Conservation (phyloP, 2,113 vertebrate genomes). For the Pseudorectes ferrugineus region DNA sequence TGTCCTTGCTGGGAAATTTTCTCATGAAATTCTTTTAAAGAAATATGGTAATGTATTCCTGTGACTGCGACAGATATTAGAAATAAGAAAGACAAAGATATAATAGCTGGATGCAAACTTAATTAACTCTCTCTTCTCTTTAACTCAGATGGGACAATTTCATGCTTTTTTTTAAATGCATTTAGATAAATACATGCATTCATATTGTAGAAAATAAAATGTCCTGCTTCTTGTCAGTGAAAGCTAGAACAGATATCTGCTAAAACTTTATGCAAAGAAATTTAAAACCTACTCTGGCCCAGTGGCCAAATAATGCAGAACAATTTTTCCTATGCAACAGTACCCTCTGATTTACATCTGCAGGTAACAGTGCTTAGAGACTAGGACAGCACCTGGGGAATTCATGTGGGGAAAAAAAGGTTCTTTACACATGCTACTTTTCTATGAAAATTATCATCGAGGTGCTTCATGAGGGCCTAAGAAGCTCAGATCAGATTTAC, state of each 20-base stretch:
- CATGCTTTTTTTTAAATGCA: neutral
- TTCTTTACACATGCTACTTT: neutral
- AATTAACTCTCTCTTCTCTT: accelerated
- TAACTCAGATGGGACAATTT: neutral
- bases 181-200: neutral
- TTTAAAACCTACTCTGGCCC: neutral
- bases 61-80: neutral
- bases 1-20: neutral
- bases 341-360: neutral
- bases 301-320: neutral
- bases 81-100: neutral
- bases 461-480: neutral
- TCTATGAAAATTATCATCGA: neutral
- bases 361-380: neutral
- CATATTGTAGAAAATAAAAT: neutral
- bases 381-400: neutral
- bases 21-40: neutral
- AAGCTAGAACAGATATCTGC: neutral
- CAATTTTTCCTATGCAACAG: neutral
- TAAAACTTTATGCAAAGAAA: neutral
- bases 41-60: neutral
- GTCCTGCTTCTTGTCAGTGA: neutral
- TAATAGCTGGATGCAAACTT: neutral
- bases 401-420: accelerated
- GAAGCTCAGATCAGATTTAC: neutral